Evolutionary conservation across 2,797 vertebrate species (phyloP).

Genomic region (Cirrhinus molitorella): DNA sequence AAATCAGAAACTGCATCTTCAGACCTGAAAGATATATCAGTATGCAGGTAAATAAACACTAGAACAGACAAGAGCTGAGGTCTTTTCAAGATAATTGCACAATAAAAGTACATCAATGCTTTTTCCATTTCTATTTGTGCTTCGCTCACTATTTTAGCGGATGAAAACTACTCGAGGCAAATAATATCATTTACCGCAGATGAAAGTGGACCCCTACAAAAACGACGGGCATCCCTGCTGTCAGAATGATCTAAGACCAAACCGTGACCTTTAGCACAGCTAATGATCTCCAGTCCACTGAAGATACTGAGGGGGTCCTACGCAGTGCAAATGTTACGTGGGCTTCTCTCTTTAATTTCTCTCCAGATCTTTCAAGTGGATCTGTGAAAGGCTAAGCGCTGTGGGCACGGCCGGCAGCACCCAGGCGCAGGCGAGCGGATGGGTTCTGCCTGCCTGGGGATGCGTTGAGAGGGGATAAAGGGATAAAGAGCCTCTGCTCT

Average conservation of each 20-base stretch:
- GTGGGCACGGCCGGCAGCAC: constrained; percentile 42
- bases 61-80: background rate
- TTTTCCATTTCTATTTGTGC: background rate
- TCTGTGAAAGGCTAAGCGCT: constrained; percentile 46
- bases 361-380: constrained; percentile 42
- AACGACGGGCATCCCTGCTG: constrained; percentile 19
- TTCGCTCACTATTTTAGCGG: background rate
- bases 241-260: constrained; percentile 17
- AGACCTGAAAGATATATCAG: background rate
- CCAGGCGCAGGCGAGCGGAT: constrained; percentile 58
- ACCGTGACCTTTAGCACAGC: constrained; percentile 25
- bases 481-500: constrained; percentile 89
- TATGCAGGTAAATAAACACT: constrained; percentile 1
- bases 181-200: constrained; percentile 24
- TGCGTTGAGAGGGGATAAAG: constrained; percentile 88
- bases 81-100: background rate
- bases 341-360: constrained; percentile 37
- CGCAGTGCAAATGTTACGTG: constrained; percentile 14
- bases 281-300: constrained; percentile 38
- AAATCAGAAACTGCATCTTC: background rate
- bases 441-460: constrained; percentile 78
- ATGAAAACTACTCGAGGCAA: background rate
- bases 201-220: constrained; percentile 29
- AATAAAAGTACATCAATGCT: constrained; percentile 2
- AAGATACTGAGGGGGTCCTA: constrained; percentile 11